phyloP scores from a whole-genome alignment of 2,113 vertebrate genomes.

The Dasyurus viverrinus region DNA sequence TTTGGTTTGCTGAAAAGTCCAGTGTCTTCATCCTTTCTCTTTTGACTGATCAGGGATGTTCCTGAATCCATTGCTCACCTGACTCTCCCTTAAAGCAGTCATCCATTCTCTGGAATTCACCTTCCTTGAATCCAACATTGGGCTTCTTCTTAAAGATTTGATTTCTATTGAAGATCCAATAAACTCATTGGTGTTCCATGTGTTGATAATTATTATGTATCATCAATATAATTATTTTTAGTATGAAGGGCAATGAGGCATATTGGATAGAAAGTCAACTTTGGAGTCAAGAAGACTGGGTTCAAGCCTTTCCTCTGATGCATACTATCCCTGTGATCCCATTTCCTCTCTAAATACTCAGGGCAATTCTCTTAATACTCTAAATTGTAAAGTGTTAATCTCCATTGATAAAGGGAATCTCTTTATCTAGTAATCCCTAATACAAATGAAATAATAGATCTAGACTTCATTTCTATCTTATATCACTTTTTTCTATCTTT shows the following conservation, averaged over 20 bases:
- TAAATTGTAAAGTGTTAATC: neutral
- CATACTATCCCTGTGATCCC: neutral
- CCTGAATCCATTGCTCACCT: neutral
- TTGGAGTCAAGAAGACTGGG: neutral
- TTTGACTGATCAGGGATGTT: too few species aligned
- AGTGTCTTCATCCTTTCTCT: neutral
- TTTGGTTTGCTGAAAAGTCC: rapidly evolving
- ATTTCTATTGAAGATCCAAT: neutral
- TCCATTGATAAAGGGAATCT: neutral
- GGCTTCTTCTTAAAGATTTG: neutral
- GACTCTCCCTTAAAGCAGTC: neutral
- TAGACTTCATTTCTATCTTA: neutral
- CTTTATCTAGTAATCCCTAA: neutral
- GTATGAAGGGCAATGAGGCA: neutral
- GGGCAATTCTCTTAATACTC: neutral
- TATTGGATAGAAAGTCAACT: neutral
- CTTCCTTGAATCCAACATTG: neutral
- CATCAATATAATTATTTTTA: neutral
- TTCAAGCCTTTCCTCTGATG: neutral
- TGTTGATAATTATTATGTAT: neutral
- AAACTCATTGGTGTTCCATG: neutral
- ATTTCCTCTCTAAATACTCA: neutral
- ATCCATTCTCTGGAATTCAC: neutral
- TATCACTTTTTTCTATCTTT: neutral
- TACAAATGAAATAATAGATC: neutral